These are phyloP conservation scores for Sciurus vulgaris DNA, from an alignment of 2,797 vertebrate species.

Conservation along the genomic window DNA sequence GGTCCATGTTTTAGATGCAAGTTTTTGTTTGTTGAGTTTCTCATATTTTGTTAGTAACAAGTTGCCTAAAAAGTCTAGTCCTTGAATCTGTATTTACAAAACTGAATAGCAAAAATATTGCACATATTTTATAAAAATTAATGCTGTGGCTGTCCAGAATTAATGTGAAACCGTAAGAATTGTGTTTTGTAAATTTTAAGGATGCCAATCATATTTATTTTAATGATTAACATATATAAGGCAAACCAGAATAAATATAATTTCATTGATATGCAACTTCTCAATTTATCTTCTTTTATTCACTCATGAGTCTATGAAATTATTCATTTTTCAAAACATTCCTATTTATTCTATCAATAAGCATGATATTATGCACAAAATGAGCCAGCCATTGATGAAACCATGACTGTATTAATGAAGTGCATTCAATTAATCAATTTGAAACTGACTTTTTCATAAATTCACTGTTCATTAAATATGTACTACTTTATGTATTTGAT, in stretches of 20 bases:
- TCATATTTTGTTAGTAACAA: not conserved
- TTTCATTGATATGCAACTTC: not conserved
- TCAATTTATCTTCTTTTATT: not conserved
- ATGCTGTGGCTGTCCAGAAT: not conserved
- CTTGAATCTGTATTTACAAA: not conserved
- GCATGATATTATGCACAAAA: not conserved
- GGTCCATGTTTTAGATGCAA: not conserved
- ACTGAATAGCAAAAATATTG: not conserved
- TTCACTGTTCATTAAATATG: too few relatives aligned
- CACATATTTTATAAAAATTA: not conserved
- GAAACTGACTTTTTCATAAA: not conserved
- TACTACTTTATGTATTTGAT: not conserved
- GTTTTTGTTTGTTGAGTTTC: not conserved
- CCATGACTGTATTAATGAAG: not conserved
- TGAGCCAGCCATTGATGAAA: not conserved
- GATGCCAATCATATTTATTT: not conserved
- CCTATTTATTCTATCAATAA: not conserved
- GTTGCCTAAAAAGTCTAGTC: not conserved
- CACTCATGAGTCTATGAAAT: not conserved
- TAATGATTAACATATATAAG: not conserved
- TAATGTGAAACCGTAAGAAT: not conserved
- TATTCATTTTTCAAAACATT: slow-evolving; percentile 2
- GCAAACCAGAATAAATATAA: not conserved
- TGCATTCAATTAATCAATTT: not conserved
- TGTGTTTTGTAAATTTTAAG: not conserved